These are phyloP conservation scores for Tamandua tetradactyla DNA, from an alignment of 2,797 vertebrate genomes.

Conservation along the genomic window DNA sequence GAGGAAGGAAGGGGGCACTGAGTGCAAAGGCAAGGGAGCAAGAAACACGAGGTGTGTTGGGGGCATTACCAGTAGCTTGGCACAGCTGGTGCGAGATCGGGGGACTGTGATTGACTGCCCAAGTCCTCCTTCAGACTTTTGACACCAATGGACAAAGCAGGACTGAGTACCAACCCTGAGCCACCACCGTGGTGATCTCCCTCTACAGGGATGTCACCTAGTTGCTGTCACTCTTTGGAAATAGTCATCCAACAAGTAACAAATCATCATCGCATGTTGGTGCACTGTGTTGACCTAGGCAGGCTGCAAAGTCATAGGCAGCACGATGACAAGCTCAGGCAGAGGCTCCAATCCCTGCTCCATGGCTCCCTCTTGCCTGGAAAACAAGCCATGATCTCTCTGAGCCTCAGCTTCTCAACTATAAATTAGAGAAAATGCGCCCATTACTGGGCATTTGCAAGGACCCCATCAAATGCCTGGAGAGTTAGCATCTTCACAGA, in stretches of 20 bases:
- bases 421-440: not conserved
- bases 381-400: not conserved
- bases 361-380: not conserved
- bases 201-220: not conserved
- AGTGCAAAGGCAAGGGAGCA: not conserved
- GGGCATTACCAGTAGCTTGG: not conserved
- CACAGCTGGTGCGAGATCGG: not conserved
- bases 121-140: not conserved
- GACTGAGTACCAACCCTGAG: not conserved
- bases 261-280: not conserved
- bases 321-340: not conserved
- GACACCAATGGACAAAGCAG: not conserved
- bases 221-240: not conserved
- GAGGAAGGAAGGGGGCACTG: not conserved
- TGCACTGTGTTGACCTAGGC: not conserved
- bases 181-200: not conserved
- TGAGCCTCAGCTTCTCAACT: not conserved
- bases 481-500: not conserved
- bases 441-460: not conserved
- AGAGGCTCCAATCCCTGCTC: not conserved
- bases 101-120: not conserved
- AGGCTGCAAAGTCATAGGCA: not conserved
- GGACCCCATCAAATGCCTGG: not conserved
- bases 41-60: not conserved
- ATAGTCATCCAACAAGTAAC: not conserved